Percentiles rank a stretch among this genome's conserved stretches.
These are phyloP conservation scores for Emydura subglobosa DNA, from an alignment of 2,113 vertebrate species.

Conservation along the genomic window DNA sequence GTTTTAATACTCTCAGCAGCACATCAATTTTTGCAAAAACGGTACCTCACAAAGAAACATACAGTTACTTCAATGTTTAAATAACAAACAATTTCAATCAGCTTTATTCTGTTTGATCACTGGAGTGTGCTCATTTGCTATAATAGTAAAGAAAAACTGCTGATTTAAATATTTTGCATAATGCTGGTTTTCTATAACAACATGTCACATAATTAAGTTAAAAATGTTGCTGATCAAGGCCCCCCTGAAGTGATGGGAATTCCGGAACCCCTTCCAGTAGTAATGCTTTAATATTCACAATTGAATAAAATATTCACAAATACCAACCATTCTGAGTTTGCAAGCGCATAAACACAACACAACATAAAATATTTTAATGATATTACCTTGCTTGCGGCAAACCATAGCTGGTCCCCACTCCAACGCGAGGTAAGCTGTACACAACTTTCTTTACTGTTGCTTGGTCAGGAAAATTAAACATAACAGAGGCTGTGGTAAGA, in stretches of 20 bases:
- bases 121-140: neutral
- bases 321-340: neutral
- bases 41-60: neutral
- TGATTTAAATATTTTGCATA: neutral
- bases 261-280: neutral
- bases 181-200: neutral
- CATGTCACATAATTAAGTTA: neutral
- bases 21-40: neutral
- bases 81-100: neutral
- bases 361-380: neutral
- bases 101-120: neutral
- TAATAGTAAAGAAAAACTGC: neutral
- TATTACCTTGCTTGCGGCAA: slow-evolving; percentile 96
- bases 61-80: neutral
- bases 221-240: neutral
- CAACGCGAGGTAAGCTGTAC: slow-evolving; percentile 95
- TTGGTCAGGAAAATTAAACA: slow-evolving; percentile 99
- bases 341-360: neutral
- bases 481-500: slow-evolving; percentile 89
- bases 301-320: neutral
- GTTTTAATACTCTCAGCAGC: neutral
- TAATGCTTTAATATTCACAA: neutral
- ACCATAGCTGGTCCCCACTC: slow-evolving; percentile 98
- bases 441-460: slow-evolving; percentile 97
- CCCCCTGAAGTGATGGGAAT: slow-evolving; percentile 21